Conservation (phyloP, 2,797 vertebrate genomes). For the Ptychobarbus kaznakovi region DNA sequence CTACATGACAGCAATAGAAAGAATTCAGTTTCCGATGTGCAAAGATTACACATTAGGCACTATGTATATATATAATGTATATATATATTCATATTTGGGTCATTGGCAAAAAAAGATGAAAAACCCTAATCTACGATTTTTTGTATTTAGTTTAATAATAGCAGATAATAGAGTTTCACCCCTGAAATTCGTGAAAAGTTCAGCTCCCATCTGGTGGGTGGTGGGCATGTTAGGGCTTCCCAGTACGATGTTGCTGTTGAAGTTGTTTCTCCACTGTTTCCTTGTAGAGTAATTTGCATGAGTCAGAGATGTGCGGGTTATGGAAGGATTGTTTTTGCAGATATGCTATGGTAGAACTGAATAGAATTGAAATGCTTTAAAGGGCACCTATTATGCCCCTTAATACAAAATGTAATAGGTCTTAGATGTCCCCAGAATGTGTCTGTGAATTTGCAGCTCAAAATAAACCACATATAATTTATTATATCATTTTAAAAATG, state of each 20-base stretch:
- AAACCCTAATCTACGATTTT: background rate
- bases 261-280: conserved; percentile 26
- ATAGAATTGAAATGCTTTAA: background rate
- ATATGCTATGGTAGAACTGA: background rate
- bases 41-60: background rate
- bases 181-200: background rate
- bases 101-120: background rate
- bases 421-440: background rate
- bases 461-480: background rate
- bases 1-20: background rate
- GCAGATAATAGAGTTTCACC: background rate
- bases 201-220: conserved; percentile 31
- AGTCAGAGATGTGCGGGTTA: conserved; percentile 24
- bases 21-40: background rate
- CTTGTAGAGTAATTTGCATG: conserved; percentile 14
- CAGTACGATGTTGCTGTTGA: conserved; percentile 27
- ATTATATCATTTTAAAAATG: background rate
- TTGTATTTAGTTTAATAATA: background rate
- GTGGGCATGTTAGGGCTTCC: conserved; percentile 14
- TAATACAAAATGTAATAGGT: background rate
- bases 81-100: background rate
- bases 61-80: background rate
- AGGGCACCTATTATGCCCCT: background rate
- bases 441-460: background rate
- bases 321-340: background rate